Percentiles rank a stretch among this genome's conserved stretches.
Evolutionary conservation across 2,888 invertebrate genomes (phyloP).

Genomic region (Himalopsyche anomala): DNA sequence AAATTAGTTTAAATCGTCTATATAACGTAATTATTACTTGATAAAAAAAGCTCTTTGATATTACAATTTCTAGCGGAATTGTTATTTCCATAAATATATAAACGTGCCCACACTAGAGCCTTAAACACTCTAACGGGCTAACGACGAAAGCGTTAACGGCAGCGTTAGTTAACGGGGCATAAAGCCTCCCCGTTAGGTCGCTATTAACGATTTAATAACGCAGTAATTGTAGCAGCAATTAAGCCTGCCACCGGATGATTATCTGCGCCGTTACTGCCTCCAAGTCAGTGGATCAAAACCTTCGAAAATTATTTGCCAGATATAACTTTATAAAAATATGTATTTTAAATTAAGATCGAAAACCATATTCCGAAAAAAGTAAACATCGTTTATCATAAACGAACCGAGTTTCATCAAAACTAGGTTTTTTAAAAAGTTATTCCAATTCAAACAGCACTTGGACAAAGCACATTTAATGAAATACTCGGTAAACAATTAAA

Average conservation of each 20-base stretch:
- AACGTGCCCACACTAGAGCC: slow-evolving; percentile 31
- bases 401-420: too few relatives aligned
- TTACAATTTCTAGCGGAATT: not conserved
- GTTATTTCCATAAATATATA: slow-evolving; percentile 30
- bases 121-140: slow-evolving; percentile 26
- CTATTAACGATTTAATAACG: slow-evolving; percentile 66
- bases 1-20: too few relatives aligned
- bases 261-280: slow-evolving; percentile 53
- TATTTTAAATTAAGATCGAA: too few relatives aligned
- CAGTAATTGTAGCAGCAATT: slow-evolving; percentile 65
- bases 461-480: too few relatives aligned
- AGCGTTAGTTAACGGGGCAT: slow-evolving; percentile 48
- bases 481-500: too few relatives aligned
- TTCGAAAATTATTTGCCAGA: not conserved
- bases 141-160: slow-evolving; percentile 34
- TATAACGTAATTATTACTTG: not conserved
- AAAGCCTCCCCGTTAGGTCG: slow-evolving; percentile 63
- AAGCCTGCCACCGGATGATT: slow-evolving; percentile 60
- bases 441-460: too few relatives aligned
- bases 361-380: too few relatives aligned
- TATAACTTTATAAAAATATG: too few relatives aligned
- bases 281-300: not conserved
- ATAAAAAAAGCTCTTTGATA: not conserved
- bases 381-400: too few relatives aligned
- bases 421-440: too few relatives aligned